A percentile compares a stretch with the other conserved stretches of the same genome.
Evolutionary conservation across 37 sponge, comb jelly and placozoan species (phyloP).

Genomic region (Aphrocallistes beatrix): DNA sequence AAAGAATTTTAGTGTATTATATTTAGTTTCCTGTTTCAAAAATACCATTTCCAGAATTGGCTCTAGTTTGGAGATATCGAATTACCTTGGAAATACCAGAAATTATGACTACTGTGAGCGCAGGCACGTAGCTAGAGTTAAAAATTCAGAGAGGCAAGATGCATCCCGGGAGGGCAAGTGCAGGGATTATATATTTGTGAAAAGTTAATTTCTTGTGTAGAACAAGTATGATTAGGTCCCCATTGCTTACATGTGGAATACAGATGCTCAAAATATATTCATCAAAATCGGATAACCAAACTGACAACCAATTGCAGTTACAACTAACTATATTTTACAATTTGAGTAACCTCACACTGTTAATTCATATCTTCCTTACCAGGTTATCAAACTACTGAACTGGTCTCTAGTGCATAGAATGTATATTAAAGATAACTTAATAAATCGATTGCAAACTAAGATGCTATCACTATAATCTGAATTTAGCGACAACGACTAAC

Average conservation of each 20-base stretch:
- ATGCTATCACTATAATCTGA: slow-evolving; percentile 14
- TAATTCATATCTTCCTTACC: neutral
- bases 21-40: no score
- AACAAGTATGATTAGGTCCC: neutral
- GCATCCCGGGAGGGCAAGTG: neutral
- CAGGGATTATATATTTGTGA: neutral
- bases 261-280: no score
- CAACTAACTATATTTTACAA: neutral
- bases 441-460: neutral
- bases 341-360: neutral
- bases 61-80: no score
- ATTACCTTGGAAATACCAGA: no score
- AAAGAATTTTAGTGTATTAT: no score
- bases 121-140: slow-evolving; percentile 1
- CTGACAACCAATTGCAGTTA: neutral
- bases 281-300: no score
- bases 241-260: neutral
- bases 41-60: no score
- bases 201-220: neutral
- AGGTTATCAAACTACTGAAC: neutral
- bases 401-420: neutral
- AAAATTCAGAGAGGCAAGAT: neutral
- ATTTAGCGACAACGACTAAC: neutral
- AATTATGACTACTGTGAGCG: no score
- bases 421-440: neutral